These are phyloP conservation scores for Diabrotica virgifera DNA, from an alignment of 1,140 invertebrate species.

Conservation along the genomic window DNA sequence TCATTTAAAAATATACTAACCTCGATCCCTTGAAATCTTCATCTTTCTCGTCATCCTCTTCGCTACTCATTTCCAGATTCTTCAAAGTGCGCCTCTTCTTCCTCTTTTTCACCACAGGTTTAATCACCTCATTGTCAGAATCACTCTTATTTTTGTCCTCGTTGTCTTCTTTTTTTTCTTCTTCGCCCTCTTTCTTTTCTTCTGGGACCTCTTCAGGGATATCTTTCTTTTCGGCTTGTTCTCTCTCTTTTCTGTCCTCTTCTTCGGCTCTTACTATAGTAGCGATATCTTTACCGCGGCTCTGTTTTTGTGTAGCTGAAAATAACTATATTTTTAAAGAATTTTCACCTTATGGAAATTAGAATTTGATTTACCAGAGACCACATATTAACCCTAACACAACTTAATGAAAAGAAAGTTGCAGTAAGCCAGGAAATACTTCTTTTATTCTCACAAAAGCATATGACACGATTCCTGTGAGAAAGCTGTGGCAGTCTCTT, in stretches of 20 bases:
- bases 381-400: no score
- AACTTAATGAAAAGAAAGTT: no score
- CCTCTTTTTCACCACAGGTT: slow-evolving; percentile 46
- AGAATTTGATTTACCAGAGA: no score
- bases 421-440: no score
- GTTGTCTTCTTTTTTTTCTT: slow-evolving; percentile 46
- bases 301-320: slow-evolving; percentile 42
- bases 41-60: slow-evolving; percentile 75
- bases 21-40: slow-evolving; percentile 80
- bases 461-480: no score
- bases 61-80: slow-evolving; percentile 76
- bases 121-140: slow-evolving; percentile 39
- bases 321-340: neutral
- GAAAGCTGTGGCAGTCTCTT: no score
- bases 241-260: slow-evolving; percentile 57
- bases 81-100: slow-evolving; percentile 75
- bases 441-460: no score
- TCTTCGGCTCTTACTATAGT: slow-evolving; percentile 83
- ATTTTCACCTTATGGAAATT: no score
- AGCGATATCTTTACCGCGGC: slow-evolving; percentile 84
- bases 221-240: slow-evolving; percentile 24
- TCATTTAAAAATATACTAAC: slow-evolving; percentile 29
- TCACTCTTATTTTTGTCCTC: slow-evolving; percentile 13
- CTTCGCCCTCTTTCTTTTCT: slow-evolving; percentile 40
- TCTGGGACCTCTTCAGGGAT: slow-evolving; percentile 7